Percentiles rank a stretch among this genome's conserved stretches.
phyloP scores from a whole-genome alignment of 2,113 vertebrate species.

The Atrichornis clamosus region DNA sequence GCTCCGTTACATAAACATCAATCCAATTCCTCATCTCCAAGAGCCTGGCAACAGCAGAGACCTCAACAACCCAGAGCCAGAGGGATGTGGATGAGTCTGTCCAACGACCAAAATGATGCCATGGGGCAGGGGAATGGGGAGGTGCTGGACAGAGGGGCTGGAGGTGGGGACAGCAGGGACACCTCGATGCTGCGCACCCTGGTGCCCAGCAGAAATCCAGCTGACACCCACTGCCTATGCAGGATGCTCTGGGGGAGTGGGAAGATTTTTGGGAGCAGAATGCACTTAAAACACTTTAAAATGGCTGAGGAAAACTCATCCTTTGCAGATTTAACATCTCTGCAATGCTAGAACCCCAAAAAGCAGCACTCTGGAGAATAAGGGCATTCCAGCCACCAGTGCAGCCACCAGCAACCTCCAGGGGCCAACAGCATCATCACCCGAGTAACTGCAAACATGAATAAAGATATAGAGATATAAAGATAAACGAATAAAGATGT shows the following conservation, averaged over 20 bases:
- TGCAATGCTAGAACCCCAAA: not conserved
- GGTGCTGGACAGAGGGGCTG: not conserved
- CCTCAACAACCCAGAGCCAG: accelerated
- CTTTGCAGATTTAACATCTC: not conserved
- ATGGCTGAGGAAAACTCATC: not conserved
- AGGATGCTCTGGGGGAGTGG: not conserved
- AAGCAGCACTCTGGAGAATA: accelerated
- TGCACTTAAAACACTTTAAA: not conserved
- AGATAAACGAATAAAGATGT: not conserved
- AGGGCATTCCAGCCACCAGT: not conserved
- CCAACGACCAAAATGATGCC: not conserved
- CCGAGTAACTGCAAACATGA: not conserved
- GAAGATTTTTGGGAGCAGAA: not conserved
- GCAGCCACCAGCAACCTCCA: not conserved
- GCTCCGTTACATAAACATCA: not conserved
- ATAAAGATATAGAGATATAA: not conserved
- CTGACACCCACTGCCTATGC: not conserved
- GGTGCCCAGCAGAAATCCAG: not conserved
- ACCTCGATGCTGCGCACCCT: accelerated
- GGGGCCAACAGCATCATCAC: not conserved
- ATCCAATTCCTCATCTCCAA: not conserved
- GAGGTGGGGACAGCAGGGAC: not conserved
- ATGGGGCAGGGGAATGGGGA: accelerated
- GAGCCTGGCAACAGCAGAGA: not conserved
- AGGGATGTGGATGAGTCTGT: not conserved